phyloP scores from a whole-genome alignment of 2,797 vertebrate species.

The Characodon lateralis region DNA sequence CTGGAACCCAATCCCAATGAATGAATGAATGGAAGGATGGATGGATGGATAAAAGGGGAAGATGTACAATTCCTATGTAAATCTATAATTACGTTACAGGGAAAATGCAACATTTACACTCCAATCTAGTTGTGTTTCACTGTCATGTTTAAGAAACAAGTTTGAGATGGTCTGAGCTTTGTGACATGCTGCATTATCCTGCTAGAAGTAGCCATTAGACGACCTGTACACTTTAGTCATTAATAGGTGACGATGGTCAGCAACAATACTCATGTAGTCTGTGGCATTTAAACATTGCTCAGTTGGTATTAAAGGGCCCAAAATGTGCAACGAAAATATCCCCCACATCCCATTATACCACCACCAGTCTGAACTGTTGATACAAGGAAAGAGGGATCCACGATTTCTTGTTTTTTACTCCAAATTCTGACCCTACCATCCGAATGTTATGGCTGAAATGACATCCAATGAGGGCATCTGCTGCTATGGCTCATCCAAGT shows the following conservation, averaged over 20 bases:
- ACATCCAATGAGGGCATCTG: not conserved
- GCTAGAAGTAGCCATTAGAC: not conserved
- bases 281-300: not conserved
- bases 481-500: not conserved
- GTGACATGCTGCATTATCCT: not conserved
- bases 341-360: too few relatives aligned
- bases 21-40: too few relatives aligned
- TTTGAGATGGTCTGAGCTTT: not conserved
- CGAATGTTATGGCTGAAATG: not conserved
- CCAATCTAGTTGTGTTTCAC: too few relatives aligned
- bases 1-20: not conserved
- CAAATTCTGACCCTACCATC: not conserved
- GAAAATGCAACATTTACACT: too few relatives aligned
- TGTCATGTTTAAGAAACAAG: too few relatives aligned
- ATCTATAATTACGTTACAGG: too few relatives aligned
- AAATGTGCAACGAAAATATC: too few relatives aligned
- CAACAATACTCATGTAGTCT: not conserved
- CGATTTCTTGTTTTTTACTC: not conserved
- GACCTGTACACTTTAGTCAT: not conserved
- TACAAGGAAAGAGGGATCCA: not conserved
- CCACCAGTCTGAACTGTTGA: too few relatives aligned
- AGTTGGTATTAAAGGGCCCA: too few relatives aligned
- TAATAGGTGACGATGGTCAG: not conserved
- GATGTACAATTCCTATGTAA: too few relatives aligned
- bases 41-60: too few relatives aligned